Base-by-base conservation (phyloP, 2,113 vertebrate genomes). In the Poicephalus meyeri region DNA sequence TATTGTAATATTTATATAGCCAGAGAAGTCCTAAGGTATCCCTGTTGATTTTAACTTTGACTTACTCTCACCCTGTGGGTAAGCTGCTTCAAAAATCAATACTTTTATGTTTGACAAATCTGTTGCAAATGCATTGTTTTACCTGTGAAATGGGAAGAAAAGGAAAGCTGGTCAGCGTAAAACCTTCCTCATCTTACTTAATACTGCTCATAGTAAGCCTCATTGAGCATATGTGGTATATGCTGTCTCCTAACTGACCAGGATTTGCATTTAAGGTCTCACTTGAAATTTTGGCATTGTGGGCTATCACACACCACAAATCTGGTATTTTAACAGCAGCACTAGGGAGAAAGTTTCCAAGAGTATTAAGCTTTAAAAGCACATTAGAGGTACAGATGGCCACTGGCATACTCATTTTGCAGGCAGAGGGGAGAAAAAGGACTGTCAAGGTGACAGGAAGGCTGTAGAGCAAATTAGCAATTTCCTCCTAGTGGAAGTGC, bases 11-110 rank as follows among this genome's bases (percentile, higher is more conserved):
- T 87, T 84, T 85, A 66, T 55, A 76, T 49, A 91, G 37, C 55
- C 31, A 20, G 50, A 89, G 68, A 86, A 83, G 55, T 66, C 86
- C 65, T 84, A 49, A 90, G 92, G 89, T 95, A 83, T 80, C 64
- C 28, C 8, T 91, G 95, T 96, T 91, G 97, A 97, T 97, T 97
- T 93, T 85, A 94, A 89, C 58, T 89, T 88, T 83, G 49, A n/a
- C 46, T 86, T 81, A 29, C 47, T 90, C 82, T 79, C 84, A 70
- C 42, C n/a, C 42, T 49, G 49, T 55, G 20, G 70, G 55, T 55
- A 81, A 95, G 41, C 69, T 83, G 80, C 89, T 94, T 91, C 74
- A 80, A 86, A 88, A 96, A 97, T 97, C 88, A 64, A 69, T 97
- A 37, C 58, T 90, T 95, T 77, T 86, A 60, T 28, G 61, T 96